phyloP scores from a whole-genome alignment of 2,888 invertebrate species.

The Netelia fuscicornis region DNA sequence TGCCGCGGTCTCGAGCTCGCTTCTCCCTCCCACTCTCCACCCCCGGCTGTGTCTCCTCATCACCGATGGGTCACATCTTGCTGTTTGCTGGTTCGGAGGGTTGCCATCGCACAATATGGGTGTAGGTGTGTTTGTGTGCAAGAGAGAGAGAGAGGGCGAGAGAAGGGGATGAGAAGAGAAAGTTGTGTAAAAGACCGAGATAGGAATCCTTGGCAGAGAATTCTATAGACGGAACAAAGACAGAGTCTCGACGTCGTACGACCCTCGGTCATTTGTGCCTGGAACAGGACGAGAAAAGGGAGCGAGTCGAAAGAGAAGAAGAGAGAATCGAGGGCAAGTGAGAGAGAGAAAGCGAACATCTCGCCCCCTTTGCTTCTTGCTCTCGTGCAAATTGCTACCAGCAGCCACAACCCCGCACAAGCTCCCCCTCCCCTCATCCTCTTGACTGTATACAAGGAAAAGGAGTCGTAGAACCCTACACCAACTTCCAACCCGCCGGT shows the following conservation, averaged over 20 bases:
- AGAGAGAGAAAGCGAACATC: background rate
- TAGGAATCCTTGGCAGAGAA: conserved; percentile 29
- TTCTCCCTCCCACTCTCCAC: conserved; percentile 4
- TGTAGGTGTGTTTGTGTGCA: background rate
- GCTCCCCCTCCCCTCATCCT: background rate
- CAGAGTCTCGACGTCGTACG: conserved; percentile 33
- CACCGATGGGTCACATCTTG: conserved; percentile 38
- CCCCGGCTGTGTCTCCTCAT: conserved; percentile 10
- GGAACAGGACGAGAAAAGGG: conserved; percentile 27
- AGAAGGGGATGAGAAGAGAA: conserved; percentile 14
- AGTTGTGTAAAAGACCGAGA: conserved; percentile 33
- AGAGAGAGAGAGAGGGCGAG: conserved; percentile 7
- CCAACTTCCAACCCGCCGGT: conserved; percentile 29
- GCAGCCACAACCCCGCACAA: conserved; percentile 29
- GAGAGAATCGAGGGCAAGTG: conserved; percentile 20
- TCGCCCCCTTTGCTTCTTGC: background rate
- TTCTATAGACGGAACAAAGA: conserved; percentile 32
- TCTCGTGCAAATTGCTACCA: conserved; percentile 65
- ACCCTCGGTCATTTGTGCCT: conserved; percentile 57
- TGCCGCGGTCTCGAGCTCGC: conserved; percentile 59
- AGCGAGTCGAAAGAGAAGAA: conserved; percentile 12
- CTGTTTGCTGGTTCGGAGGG: conserved; percentile 28
- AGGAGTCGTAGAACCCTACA: conserved; percentile 18
- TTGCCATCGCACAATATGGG: conserved; percentile 11
- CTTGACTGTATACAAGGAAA: background rate